A percentile compares a stretch with the other conserved stretches of the same genome.
These are phyloP conservation scores for Glossophaga mutica DNA, from an alignment of 2,797 vertebrate species.

Conservation along the genomic window DNA sequence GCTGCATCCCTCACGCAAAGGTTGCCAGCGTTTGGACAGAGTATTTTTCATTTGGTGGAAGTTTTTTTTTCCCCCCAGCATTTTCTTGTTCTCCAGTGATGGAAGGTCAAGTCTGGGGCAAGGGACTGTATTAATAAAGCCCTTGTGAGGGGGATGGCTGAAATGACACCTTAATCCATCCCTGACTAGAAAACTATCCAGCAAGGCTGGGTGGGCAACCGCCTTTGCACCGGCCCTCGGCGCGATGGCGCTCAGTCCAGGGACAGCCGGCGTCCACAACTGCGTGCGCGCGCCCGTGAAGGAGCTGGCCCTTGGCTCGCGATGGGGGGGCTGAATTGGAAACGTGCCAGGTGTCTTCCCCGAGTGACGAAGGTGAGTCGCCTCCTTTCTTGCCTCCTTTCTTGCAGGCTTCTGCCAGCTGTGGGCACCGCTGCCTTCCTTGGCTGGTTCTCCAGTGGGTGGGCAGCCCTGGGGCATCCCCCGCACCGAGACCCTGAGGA, in stretches of 20 bases:
- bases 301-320: not conserved
- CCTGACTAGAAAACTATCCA: not conserved
- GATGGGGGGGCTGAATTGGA: not conserved
- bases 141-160: not conserved
- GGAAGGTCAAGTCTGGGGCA: slow-evolving; percentile 52
- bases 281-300: accelerated
- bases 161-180: slow-evolving; percentile 25
- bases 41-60: slow-evolving; percentile 42
- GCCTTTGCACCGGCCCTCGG: not conserved
- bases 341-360: not conserved
- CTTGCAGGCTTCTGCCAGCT: not conserved
- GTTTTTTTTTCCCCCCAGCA: slow-evolving; percentile 31
- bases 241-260: not conserved
- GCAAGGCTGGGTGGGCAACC: not conserved
- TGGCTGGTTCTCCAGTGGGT: not conserved
- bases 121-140: slow-evolving; percentile 40
- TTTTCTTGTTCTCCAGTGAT: slow-evolving; percentile 51
- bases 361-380: not conserved
- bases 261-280: not conserved
- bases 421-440: not conserved
- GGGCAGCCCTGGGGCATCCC: not conserved
- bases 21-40: not conserved
- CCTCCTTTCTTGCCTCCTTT: not conserved
- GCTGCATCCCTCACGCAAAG: not conserved
- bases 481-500: not conserved